These are phyloP conservation scores for Tichodroma muraria DNA, from an alignment of 2,113 vertebrate genomes.

Conservation along the genomic window DNA sequence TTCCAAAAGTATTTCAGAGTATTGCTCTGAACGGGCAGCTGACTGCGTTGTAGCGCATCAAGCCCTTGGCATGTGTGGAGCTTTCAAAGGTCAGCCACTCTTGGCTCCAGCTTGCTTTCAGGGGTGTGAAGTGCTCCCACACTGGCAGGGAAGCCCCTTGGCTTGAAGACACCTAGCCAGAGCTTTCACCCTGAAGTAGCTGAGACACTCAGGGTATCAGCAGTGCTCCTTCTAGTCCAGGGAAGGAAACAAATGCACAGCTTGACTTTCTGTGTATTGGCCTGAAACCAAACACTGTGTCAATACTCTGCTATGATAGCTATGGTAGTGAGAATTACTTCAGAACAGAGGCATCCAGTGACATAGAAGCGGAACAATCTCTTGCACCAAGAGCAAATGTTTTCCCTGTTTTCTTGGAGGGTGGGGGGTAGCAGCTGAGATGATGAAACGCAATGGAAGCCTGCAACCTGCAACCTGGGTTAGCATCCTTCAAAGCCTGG, in stretches of 20 bases:
- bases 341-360: background rate
- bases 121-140: background rate
- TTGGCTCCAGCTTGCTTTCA: background rate
- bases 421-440: background rate
- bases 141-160: background rate
- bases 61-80: background rate
- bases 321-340: background rate
- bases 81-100: background rate
- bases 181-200: background rate
- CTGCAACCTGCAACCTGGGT: background rate
- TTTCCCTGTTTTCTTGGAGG: background rate
- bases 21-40: background rate
- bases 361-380: background rate
- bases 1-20: background rate
- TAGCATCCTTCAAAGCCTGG: background rate
- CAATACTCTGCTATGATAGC: background rate
- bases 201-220: background rate
- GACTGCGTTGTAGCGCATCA: accelerated
- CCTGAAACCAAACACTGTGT: conserved; percentile 17
- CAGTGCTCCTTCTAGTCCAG: background rate
- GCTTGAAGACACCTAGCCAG: background rate
- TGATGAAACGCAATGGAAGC: background rate
- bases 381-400: background rate
- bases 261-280: background rate
- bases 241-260: background rate